phyloP scores from a whole-genome alignment of 2,888 invertebrate genomes.

The Leptinotarsa tumamoca region DNA sequence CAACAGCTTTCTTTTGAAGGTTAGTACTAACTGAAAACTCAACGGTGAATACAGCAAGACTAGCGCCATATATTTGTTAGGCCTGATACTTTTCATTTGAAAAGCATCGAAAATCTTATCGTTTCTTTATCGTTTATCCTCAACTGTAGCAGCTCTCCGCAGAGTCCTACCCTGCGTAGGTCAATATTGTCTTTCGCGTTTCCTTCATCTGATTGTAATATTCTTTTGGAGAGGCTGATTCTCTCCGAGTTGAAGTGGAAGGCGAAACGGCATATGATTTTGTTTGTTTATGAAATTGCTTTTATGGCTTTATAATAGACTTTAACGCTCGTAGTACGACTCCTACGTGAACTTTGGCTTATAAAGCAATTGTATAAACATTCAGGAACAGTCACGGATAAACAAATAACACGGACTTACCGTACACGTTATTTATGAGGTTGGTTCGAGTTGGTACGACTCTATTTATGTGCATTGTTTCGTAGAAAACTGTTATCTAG shows the following conservation, averaged over 20 bases:
- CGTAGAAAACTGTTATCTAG: not conserved
- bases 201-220: conserved; percentile 30
- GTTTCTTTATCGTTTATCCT: no score
- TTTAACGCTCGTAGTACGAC: conserved; percentile 13
- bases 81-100: no score
- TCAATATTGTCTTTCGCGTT: conserved; percentile 35
- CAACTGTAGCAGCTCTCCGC: not conserved
- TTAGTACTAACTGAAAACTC: no score
- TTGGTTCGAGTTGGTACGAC: conserved; percentile 9
- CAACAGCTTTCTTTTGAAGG: no score
- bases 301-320: conserved; percentile 32
- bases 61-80: no score
- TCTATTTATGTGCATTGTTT: conserved; percentile 7
- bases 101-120: no score
- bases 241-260: conserved; percentile 26
- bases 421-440: conserved; percentile 2
- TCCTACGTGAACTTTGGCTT: conserved; percentile 23
- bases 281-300: conserved; percentile 37
- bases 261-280: conserved; percentile 27
- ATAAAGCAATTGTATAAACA: conserved; percentile 28
- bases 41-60: no score
- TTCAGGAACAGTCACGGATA: conserved; percentile 13
- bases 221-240: conserved; percentile 20
- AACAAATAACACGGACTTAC: conserved; percentile 13
- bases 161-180: not conserved